Evolutionary conservation across 1,140 invertebrate genomes (phyloP).

Genomic region (Drosophila sp.): DNA sequence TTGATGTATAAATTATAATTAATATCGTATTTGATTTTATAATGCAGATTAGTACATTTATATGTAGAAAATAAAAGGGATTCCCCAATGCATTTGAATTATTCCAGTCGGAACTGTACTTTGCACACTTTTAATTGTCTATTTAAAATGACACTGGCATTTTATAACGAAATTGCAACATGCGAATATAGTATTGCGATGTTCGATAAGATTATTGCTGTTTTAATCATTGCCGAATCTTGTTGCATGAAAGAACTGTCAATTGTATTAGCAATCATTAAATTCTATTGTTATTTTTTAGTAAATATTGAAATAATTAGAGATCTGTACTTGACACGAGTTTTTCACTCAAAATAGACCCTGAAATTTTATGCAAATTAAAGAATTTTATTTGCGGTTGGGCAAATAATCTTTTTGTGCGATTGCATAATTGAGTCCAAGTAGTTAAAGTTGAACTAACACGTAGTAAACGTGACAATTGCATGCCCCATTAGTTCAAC

Average conservation of each 20-base stretch:
- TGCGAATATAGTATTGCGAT: background rate
- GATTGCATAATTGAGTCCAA: conserved; percentile 53
- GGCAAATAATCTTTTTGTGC: background rate
- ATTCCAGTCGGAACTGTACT: background rate
- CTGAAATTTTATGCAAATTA: conserved; percentile 3
- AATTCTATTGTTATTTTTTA: background rate
- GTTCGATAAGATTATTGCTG: background rate
- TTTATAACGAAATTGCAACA: background rate
- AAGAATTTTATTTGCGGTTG: background rate
- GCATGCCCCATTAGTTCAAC: conserved; percentile 24
- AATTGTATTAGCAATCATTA: conserved; percentile 25
- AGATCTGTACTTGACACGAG: conserved; percentile 12
- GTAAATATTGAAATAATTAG: conserved; percentile 16
- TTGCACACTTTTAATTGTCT: background rate
- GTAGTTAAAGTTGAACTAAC: conserved; percentile 48
- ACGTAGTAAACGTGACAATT: conserved; percentile 48
- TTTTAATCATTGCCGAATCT: conserved; percentile 1
- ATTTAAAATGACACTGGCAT: background rate
- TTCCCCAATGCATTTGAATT: too few relatives aligned
- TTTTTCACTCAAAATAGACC: conserved; percentile 19
- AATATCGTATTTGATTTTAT: background rate
- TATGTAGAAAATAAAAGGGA: too few relatives aligned
- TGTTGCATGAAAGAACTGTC: conserved; percentile 4
- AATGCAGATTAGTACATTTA: too few relatives aligned
- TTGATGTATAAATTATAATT: background rate